phyloP scores from a whole-genome alignment of 2,888 invertebrate species.

The Heliconius aoede region DNA sequence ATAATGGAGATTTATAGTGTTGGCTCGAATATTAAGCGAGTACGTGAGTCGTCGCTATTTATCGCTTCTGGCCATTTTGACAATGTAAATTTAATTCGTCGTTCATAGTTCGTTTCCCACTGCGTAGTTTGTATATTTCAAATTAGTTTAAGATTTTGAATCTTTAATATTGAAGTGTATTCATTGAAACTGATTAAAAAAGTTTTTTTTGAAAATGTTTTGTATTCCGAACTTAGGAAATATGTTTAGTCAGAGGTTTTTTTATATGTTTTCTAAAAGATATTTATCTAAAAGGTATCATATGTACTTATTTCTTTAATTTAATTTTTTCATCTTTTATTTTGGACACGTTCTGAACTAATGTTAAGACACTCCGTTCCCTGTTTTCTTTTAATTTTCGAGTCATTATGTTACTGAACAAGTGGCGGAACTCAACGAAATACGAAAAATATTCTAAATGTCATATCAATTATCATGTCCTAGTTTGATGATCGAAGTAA shows the following conservation, averaged over 20 bases:
- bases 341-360: neutral
- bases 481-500: neutral
- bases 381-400: no score
- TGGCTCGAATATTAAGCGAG: slow-evolving; percentile 29
- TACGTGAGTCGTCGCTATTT: slow-evolving; percentile 36
- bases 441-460: neutral
- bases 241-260: no score
- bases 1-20: slow-evolving; percentile 32
- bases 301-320: no score
- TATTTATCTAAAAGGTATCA: no score
- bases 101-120: no score
- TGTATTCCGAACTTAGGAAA: no score
- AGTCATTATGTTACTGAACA: no score
- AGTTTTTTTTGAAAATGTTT: no score
- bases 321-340: neutral
- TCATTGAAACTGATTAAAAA: no score
- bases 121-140: slow-evolving; percentile 35
- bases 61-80: slow-evolving; percentile 31
- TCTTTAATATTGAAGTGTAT: slow-evolving; percentile 5
- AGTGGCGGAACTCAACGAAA: no score
- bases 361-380: no score
- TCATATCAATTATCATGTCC: neutral
- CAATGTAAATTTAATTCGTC: slow-evolving; percentile 27
- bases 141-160: slow-evolving; percentile 33
- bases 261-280: no score